Base-by-base conservation (phyloP, 2,113 vertebrate genomes). In the Sisor rabdophorus region DNA sequence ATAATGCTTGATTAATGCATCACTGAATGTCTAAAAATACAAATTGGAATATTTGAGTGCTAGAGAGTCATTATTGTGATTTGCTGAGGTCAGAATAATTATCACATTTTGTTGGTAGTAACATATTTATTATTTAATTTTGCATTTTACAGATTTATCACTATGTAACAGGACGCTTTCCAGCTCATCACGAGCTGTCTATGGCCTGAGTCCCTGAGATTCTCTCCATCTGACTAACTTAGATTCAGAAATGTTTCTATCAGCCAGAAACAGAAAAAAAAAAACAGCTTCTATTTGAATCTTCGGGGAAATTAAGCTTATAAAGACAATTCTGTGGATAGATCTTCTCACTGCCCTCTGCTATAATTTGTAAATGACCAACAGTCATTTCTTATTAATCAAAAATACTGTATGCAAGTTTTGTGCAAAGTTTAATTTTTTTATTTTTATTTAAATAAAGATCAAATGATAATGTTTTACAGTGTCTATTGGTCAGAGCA, bases 131-230 rank as follows among this genome's bases (percentile, higher is more conserved):
- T n/a, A n/a, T n/a, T n/a, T n/a, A n/a, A n/a, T n/a, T 56, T 48
- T 71, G 50, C 13, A 30, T 74, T 63, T 50, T 77, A 64, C 92
- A 99, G 97, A 94, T 98, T 87, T 98, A 96, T 85, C 94, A 95
- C 71, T 91, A 98, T 0, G 95, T 97, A 86, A 98, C 94, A 11
- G 95, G 96, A 75, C 89, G 89, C 82, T 94, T 95, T 0, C 87
- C 97, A 0, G 95, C 93, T 60, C 90, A 88, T 81, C 92, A 97
- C 19, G 94, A 99, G 75, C 90, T 98, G 77, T 92, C 96, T 0
- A 93, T 95, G 94, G 93, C 93, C 84, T 99, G 87, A 87, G 71
- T 76, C 26, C 36, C 11, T 11, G 22, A 30, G 12, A 40, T 47
- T 47, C 26, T 1, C 1, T 58, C 2, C 16, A 61, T 54, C 30